Percentiles rank a stretch among this genome's conserved stretches.
These are phyloP conservation scores for Nothobranchius furzeri DNA, from an alignment of 2,113 vertebrate species.

Conservation along the genomic window DNA sequence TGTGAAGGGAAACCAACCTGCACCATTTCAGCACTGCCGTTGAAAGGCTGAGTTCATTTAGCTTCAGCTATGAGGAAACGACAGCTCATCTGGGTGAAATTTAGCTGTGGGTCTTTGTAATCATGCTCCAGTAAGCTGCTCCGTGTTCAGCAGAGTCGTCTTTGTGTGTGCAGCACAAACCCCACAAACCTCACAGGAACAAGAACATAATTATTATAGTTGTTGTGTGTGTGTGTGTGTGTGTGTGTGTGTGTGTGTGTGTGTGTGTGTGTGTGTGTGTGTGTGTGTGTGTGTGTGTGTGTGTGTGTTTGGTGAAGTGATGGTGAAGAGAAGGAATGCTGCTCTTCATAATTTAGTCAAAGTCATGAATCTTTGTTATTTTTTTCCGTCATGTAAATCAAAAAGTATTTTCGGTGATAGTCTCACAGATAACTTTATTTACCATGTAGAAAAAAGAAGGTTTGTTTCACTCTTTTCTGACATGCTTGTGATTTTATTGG, in stretches of 20 bases:
- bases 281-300: neutral
- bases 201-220: neutral
- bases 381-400: too few relatives aligned
- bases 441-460: too few relatives aligned
- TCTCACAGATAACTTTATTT: too few relatives aligned
- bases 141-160: conserved; percentile 25
- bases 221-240: neutral
- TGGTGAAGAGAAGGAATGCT: conserved; percentile 11
- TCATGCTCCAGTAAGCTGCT: conserved; percentile 62
- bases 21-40: neutral
- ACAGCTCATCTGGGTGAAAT: conserved; percentile 49
- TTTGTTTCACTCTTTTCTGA: neutral
- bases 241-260: neutral
- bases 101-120: conserved; percentile 47
- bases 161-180: conserved; percentile 20
- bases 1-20: conserved; percentile 45
- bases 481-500: conserved; percentile 14
- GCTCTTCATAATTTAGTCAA: conserved; percentile 20
- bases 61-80: conserved; percentile 28
- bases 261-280: conserved; percentile 3
- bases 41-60: conserved; percentile 43
- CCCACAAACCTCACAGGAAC: conserved; percentile 7
- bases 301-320: conserved; percentile 9
- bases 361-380: too few relatives aligned
- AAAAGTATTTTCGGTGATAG: too few relatives aligned